Evolutionary conservation across 2,113 vertebrate species (phyloP).

Genomic region (Cynoglossus semilaevis): DNA sequence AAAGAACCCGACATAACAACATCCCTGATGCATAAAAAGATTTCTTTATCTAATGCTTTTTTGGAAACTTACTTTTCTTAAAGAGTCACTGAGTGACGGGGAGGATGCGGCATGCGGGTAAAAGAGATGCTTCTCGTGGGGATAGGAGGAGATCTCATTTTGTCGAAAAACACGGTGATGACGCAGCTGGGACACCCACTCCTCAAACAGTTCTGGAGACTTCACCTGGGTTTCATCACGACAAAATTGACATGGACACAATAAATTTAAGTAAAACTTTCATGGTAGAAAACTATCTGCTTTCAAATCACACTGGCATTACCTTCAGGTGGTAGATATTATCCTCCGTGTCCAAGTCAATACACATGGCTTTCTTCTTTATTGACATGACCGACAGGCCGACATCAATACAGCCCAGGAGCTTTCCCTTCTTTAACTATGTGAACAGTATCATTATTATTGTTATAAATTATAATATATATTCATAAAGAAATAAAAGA

Average conservation of each 20-base stretch:
- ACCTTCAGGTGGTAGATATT: conserved; percentile 98
- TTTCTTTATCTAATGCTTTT: too few species aligned
- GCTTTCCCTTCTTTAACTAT: conserved; percentile 89
- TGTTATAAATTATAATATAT: background rate
- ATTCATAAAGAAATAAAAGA: background rate
- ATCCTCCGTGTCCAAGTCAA: conserved; percentile 92
- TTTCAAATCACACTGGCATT: conserved; percentile 7
- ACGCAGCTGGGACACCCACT: conserved; percentile 91
- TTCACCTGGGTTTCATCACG: conserved; percentile 79
- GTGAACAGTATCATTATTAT: conserved; percentile 21
- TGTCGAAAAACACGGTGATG: conserved; percentile 91
- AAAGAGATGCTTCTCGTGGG: conserved; percentile 82
- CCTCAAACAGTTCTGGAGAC: conserved; percentile 86
- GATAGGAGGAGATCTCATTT: conserved; percentile 93
- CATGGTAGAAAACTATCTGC: background rate
- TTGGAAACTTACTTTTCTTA: conserved; percentile 77
- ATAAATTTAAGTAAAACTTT: background rate
- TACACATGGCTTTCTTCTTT: conserved; percentile 92
- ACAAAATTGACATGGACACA: background rate
- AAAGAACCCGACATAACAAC: background rate
- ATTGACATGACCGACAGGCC: conserved; percentile 97
- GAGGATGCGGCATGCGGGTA: conserved; percentile 72
- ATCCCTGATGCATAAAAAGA: background rate
- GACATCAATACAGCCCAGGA: conserved; percentile 93
- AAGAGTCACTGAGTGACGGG: conserved; percentile 67